Evolutionary conservation across 2,888 invertebrate species (phyloP), one percentile per base, ranked within the genome.

Genomic region (Euplexia lucipara): DNA sequence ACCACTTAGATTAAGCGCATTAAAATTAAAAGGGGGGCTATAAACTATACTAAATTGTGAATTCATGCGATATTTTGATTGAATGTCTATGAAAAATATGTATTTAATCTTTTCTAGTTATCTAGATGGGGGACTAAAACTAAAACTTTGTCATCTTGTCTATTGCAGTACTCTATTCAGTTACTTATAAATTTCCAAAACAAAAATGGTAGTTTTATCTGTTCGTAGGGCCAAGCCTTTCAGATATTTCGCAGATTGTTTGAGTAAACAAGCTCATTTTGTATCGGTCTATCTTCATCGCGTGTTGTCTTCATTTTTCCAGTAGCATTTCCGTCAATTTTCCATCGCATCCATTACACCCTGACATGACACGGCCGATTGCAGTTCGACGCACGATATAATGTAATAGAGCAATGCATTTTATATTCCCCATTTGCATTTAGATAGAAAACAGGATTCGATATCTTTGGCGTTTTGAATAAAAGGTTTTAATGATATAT

Each of bases 391-490:
- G 76, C 66, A 79, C 72, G 54, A 64, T 64, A 70, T 66, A 75
- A 65, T 51, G 67, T 60, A 64, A 76, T 76, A 60, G 47, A 67
- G 49, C 66, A 67, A 80, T 77, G 75, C 70, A 79, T 78, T 77
- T 68, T 74, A 70, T 68, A 77, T 82, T 72, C 56, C 32, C 41
- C 52, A 87, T 88, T 88, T 86, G 84, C 89, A 82, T 82, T 85
- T 88, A 88, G 80, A 88, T 82, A 81, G 87, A 85, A 83, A 81
- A 70, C 69, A 63, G 51, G 66, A 79, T 80, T 82, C 69, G 58
- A 71, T 81, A 64, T 67, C 63, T 60, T 16, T 53, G 51, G n/a
- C 26, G 30, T 69, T 74, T 56, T 62, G 67, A 59, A 75, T 79
- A 75, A 74, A 59, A 56, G 47, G 59, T 42, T 67, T 47, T 39